A percentile compares a stretch with the other conserved stretches of the same genome.
These are phyloP conservation scores for Mesocricetus auratus DNA, from an alignment of 2,113 vertebrate species.

Conservation along the genomic window DNA sequence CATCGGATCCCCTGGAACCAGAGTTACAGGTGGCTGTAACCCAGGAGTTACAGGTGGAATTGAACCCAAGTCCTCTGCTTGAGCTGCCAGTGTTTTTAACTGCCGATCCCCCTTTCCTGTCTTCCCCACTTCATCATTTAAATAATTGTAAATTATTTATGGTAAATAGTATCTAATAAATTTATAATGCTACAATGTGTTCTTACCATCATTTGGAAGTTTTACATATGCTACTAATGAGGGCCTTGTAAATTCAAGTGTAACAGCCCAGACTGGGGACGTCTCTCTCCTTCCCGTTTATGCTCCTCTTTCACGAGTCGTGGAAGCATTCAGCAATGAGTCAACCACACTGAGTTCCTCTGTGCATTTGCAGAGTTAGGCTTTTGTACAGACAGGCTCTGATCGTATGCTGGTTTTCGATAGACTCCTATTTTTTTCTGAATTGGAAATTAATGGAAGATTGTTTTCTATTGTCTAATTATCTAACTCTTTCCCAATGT, in stretches of 20 bases:
- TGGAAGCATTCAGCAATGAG: constrained; percentile 59
- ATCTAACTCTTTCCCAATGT: neutral
- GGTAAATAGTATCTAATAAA: constrained; percentile 31
- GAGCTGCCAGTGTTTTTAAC: neutral
- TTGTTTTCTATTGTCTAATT: constrained; percentile 47
- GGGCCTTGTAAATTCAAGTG: neutral
- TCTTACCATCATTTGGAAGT: constrained; percentile 45
- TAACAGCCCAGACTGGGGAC: neutral
- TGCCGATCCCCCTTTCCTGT: neutral
- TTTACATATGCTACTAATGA: neutral
- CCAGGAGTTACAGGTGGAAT: neutral
- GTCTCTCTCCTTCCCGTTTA: neutral
- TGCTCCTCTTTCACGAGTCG: constrained; percentile 49
- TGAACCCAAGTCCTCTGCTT: neutral
- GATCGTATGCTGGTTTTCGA: constrained; percentile 66
- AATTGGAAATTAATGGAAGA: constrained; percentile 54
- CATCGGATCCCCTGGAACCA: neutral
- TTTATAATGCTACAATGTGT: constrained; percentile 1
- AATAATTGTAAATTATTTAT: constrained; percentile 23
- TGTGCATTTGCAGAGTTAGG: constrained; percentile 16
- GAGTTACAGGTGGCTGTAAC: neutral
- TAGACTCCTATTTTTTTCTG: constrained; percentile 59
- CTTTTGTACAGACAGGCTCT: constrained; percentile 59
- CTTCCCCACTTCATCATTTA: neutral
- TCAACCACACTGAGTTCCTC: constrained; percentile 44